Percentiles rank a stretch among this genome's conserved stretches.
These are phyloP conservation scores for Amblyornis subalaris DNA, from an alignment of 2,113 vertebrate species.

Conservation along the genomic window DNA sequence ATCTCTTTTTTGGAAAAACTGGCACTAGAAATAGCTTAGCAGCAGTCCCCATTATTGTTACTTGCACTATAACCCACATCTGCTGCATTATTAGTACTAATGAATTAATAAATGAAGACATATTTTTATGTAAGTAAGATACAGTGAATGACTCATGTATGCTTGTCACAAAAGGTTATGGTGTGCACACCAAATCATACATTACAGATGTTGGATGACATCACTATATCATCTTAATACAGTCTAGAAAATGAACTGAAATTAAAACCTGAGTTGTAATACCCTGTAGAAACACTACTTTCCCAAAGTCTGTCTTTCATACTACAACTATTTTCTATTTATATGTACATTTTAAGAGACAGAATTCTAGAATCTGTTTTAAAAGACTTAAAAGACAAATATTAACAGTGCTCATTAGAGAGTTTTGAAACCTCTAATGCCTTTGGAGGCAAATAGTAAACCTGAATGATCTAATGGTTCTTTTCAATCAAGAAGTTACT, in stretches of 20 bases:
- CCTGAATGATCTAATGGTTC: neutral
- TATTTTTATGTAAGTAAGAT: neutral
- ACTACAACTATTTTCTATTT: neutral
- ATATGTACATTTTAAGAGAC: neutral
- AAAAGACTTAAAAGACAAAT: neutral
- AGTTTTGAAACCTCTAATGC: neutral
- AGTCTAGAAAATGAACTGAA: neutral
- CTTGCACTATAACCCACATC: neutral
- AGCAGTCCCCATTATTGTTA: neutral
- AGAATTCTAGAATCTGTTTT: neutral
- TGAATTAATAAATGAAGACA: neutral
- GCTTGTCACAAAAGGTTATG: neutral
- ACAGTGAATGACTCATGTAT: neutral
- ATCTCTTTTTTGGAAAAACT: neutral
- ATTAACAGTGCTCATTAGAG: neutral
- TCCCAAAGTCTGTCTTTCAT: neutral
- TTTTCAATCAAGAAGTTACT: neutral
- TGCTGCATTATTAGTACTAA: neutral
- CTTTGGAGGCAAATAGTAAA: neutral
- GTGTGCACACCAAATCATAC: neutral
- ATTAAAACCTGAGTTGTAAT: neutral
- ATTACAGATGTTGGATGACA: neutral
- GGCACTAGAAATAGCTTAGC: neutral
- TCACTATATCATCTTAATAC: neutral
- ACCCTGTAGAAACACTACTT: neutral